Conservation (phyloP, 2,113 vertebrate genomes). For the Alaudala cheleensis region DNA sequence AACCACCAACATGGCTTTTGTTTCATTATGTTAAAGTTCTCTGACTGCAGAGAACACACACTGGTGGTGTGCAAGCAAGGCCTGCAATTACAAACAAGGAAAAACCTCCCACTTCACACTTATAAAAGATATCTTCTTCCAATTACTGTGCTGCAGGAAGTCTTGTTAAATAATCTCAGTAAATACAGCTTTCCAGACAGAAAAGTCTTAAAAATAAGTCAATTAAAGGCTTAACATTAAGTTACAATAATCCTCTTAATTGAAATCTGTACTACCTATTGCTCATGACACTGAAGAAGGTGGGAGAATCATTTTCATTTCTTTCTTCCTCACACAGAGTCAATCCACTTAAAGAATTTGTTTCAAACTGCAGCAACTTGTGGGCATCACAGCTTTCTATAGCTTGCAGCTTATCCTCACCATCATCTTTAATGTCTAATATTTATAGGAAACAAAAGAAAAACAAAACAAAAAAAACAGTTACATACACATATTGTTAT, state of each 20-base stretch:
- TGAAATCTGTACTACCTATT: conserved; percentile 84
- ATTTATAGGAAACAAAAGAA: conserved; percentile 20
- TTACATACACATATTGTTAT: background rate
- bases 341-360: background rate
- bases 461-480: background rate
- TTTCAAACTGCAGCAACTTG: background rate
- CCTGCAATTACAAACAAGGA: background rate
- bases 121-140: background rate
- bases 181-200: background rate
- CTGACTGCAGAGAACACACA: background rate
- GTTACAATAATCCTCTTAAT: background rate
- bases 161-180: background rate
- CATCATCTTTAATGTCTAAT: conserved; percentile 32
- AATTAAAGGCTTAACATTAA: background rate
- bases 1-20: background rate
- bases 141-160: background rate
- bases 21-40: background rate
- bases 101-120: background rate
- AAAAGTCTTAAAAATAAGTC: background rate
- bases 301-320: conserved; percentile 73
- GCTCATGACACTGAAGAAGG: conserved; percentile 97
- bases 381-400: conserved; percentile 36
- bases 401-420: conserved; percentile 10
- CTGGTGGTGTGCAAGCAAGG: background rate
- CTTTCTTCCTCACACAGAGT: conserved; percentile 35